Evolutionary conservation across 1,140 invertebrate genomes (phyloP).

Genomic region (Drosophila erecta): DNA sequence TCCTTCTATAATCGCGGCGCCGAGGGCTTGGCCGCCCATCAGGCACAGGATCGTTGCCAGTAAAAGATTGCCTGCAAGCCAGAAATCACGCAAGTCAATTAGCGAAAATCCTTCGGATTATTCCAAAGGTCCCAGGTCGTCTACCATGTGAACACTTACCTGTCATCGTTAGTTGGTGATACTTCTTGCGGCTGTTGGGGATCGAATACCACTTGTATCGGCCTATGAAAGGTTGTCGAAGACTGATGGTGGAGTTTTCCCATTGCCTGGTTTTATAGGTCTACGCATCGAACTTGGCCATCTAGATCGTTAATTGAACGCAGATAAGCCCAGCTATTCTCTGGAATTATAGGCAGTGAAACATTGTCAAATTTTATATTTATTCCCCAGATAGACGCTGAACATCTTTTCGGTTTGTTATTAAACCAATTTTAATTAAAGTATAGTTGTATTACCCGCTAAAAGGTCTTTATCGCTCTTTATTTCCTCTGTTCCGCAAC

Average conservation of each 20-base stretch:
- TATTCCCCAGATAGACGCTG: constrained; percentile 33
- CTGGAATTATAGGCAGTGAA: constrained; percentile 20
- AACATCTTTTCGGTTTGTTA: constrained; percentile 27
- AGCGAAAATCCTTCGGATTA: not conserved
- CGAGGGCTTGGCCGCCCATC: constrained; percentile 38
- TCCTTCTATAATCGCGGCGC: constrained; percentile 43
- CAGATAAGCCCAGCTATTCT: constrained; percentile 34
- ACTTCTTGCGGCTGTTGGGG: not conserved
- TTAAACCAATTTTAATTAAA: constrained; percentile 64
- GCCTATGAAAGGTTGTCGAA: constrained; percentile 36
- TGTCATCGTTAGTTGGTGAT: constrained; percentile 38
- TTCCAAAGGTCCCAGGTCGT: too few species aligned
- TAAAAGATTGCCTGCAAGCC: constrained; percentile 43
- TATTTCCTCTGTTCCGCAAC: constrained; percentile 36
- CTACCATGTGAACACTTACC: constrained; percentile 34
- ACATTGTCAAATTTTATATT: constrained; percentile 62
- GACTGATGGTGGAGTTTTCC: constrained; percentile 37
- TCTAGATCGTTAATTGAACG: constrained; percentile 33
- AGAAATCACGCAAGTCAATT: not conserved
- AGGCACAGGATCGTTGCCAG: constrained; percentile 47
- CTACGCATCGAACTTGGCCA: constrained; percentile 16
- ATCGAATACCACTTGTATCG: constrained; percentile 18
- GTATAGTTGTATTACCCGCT: constrained; percentile 25
- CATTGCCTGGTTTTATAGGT: constrained; percentile 35
- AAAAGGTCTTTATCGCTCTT: constrained; percentile 2